A percentile compares a stretch with the other conserved stretches of the same genome.
These are phyloP conservation scores for Hyles lineata DNA, from an alignment of 2,888 invertebrate species.

Conservation along the genomic window DNA sequence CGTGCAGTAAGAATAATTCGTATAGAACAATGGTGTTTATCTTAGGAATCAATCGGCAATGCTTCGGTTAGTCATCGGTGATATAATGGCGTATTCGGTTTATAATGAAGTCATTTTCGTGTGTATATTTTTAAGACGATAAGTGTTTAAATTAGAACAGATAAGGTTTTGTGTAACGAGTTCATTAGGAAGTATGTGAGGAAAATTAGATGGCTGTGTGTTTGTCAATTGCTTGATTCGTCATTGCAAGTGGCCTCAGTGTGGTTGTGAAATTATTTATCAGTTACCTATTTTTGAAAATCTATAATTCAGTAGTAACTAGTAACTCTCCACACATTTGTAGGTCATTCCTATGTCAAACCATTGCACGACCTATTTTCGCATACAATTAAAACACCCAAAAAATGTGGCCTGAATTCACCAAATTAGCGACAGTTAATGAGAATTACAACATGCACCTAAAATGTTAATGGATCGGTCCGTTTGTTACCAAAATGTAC, in stretches of 20 bases:
- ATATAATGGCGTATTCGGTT: conserved; percentile 48
- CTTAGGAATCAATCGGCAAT: conserved; percentile 43
- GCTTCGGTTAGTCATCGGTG: conserved; percentile 49
- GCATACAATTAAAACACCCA: not conserved
- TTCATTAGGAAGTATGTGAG: too few relatives aligned
- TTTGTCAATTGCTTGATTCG: too few relatives aligned
- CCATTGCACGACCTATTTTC: not conserved
- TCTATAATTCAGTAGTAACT: too few relatives aligned
- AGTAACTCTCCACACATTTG: too few relatives aligned
- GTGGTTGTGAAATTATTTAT: too few relatives aligned
- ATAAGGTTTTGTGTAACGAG: not conserved
- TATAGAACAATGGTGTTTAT: conserved; percentile 56
- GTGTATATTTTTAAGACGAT: conserved; percentile 4
- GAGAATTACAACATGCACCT: conserved; percentile 34
- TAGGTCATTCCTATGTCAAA: not conserved
- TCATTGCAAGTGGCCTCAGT: too few relatives aligned
- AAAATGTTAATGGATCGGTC: conserved; percentile 56
- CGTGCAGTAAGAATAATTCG: conserved; percentile 42
- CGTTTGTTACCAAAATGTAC: conserved; percentile 55
- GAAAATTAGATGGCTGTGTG: too few relatives aligned
- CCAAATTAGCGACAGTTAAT: conserved; percentile 4
- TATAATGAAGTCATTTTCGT: conserved; percentile 39
- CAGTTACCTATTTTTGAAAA: too few relatives aligned
- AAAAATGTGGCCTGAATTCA: not conserved
- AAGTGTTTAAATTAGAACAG: not conserved